A percentile compares a stretch with the other conserved stretches of the same genome.
phyloP scores from a whole-genome alignment of 2,888 invertebrate species.

The Dryobota labecula region DNA sequence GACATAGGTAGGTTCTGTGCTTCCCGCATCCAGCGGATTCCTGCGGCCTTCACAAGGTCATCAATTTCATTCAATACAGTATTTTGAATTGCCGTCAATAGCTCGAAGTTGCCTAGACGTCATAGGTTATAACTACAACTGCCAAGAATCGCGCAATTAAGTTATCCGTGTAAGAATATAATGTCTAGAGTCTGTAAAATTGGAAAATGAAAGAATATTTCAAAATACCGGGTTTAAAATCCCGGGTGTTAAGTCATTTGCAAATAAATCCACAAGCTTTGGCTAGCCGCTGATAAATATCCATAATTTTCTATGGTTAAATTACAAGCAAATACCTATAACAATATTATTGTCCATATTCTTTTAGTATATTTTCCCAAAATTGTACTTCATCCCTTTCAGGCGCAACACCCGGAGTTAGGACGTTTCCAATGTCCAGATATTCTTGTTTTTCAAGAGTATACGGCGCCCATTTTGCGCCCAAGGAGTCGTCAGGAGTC shows the following conservation, averaged over 20 bases:
- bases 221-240: not conserved
- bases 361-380: conserved; percentile 69
- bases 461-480: conserved; percentile 66
- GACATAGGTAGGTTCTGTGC: no score
- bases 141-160: not conserved
- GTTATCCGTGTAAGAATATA: not conserved
- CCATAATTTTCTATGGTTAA: not conserved
- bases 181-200: not conserved
- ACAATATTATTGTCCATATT: conserved; percentile 55
- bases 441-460: conserved; percentile 66
- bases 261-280: not conserved
- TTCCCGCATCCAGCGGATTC: no score
- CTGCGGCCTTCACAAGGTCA: no score
- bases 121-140: not conserved
- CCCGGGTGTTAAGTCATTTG: not conserved
- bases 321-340: not conserved
- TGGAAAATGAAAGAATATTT: not conserved
- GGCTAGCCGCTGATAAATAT: not conserved
- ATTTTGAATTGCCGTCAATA: not conserved
- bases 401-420: conserved; percentile 58
- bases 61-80: no score
- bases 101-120: not conserved
- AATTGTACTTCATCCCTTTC: conserved; percentile 69
- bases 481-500: conserved; percentile 67
- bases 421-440: conserved; percentile 70